Percentiles rank a stretch among this genome's conserved stretches.
Conservation (phyloP, 1,140 invertebrate genomes). For the Carposina sasakii region DNA sequence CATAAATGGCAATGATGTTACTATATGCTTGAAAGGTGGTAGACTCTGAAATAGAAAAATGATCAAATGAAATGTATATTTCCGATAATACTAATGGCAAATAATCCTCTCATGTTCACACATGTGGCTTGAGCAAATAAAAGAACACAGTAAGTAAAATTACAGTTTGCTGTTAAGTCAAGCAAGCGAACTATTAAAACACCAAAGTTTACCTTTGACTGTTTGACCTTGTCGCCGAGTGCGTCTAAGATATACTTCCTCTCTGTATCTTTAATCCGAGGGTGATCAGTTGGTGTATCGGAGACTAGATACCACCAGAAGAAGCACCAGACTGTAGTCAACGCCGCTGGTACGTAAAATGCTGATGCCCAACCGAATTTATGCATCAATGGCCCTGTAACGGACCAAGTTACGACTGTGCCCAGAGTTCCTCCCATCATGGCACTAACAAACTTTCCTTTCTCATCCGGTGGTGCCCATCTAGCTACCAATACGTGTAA, state of each 20-base stretch:
- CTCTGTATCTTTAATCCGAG: slow-evolving; percentile 83
- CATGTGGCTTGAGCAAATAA: too few species aligned
- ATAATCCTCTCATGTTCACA: too few species aligned
- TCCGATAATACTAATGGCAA: too few species aligned
- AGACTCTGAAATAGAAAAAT: slow-evolving; percentile 63
- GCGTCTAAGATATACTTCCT: slow-evolving; percentile 64
- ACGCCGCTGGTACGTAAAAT: slow-evolving; percentile 79
- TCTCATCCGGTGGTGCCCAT: slow-evolving; percentile 84
- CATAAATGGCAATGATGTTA: slow-evolving; percentile 79
- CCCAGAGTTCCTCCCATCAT: slow-evolving; percentile 85
- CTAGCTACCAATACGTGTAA: slow-evolving; percentile 80
- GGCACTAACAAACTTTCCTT: slow-evolving; percentile 83
- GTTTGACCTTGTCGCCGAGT: slow-evolving; percentile 56
- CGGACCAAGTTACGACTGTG: slow-evolving; percentile 82
- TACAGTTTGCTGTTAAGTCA: too few species aligned
- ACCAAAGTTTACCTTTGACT: slow-evolving; percentile 45
- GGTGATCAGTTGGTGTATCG: slow-evolving; percentile 83
- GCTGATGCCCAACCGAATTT: slow-evolving; percentile 81
- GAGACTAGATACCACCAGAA: slow-evolving; percentile 80
- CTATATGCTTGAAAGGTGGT: slow-evolving; percentile 74
- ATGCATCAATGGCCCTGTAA: slow-evolving; percentile 78
- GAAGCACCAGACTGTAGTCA: slow-evolving; percentile 76
- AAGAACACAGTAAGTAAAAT: too few species aligned
- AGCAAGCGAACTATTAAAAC: too few species aligned
- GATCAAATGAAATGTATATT: too few species aligned